Evolutionary conservation across 2,113 vertebrate genomes (phyloP).

Genomic region (Stegostoma tigrinum): DNA sequence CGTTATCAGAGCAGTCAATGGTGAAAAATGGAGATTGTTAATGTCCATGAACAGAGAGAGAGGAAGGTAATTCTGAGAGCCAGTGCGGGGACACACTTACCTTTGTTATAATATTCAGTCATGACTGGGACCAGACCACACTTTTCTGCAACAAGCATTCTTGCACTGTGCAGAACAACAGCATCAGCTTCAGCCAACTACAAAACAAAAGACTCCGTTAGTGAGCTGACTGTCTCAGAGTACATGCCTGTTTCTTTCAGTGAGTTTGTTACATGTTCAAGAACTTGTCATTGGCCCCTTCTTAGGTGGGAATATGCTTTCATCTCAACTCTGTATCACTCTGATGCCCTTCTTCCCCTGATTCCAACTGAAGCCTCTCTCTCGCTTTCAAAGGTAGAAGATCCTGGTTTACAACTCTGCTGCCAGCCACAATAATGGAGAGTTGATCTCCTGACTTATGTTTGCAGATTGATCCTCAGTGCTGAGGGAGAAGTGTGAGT

Average conservation of each 20-base stretch:
- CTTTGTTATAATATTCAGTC: conserved; percentile 63
- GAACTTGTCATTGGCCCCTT: neutral
- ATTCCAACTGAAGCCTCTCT: neutral
- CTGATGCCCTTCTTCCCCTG: no score
- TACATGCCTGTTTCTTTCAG: neutral
- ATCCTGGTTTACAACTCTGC: neutral
- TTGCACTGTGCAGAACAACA: conserved; percentile 69
- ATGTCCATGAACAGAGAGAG: neutral
- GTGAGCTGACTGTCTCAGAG: no score
- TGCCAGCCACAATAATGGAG: neutral
- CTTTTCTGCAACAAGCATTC: conserved; percentile 68
- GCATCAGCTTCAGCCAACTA: conserved; percentile 77
- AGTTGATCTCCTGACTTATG: neutral
- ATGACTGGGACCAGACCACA: conserved; percentile 71
- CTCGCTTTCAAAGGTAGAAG: neutral
- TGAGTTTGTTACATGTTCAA: neutral
- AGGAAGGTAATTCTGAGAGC: neutral
- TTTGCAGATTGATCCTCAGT: neutral
- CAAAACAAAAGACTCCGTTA: neutral
- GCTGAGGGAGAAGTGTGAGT: neutral
- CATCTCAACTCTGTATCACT: neutral
- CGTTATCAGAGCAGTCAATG: neutral
- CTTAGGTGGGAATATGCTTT: neutral
- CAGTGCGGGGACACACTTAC: neutral
- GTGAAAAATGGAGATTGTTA: neutral